Conservation (phyloP, 2,888 invertebrate genomes). For the Hydroisotoma schaefferi region DNA sequence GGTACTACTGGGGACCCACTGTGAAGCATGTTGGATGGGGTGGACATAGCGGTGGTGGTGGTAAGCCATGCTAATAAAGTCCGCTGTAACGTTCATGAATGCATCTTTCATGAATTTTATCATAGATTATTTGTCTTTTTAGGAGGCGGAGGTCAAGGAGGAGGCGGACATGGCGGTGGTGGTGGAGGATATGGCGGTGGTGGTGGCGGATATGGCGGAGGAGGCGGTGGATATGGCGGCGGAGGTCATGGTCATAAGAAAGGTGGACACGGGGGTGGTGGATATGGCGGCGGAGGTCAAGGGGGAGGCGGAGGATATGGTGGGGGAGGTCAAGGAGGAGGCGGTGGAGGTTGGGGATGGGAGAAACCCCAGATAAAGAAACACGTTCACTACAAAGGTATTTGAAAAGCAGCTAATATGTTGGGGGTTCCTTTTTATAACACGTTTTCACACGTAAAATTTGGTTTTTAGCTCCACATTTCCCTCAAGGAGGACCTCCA, state of each 20-base stretch:
- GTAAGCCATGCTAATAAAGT: too few relatives aligned
- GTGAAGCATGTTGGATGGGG: conserved; percentile 29
- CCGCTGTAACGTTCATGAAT: too few relatives aligned
- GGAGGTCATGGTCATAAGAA: conserved; percentile 18
- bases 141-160: conserved; percentile 23
- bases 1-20: conserved; percentile 48
- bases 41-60: conserved; percentile 22
- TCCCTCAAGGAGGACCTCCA: conserved; percentile 30
- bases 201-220: conserved; percentile 22
- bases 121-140: too few relatives aligned
- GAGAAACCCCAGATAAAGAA: conserved; percentile 30
- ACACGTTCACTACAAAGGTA: conserved; percentile 25
- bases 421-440: too few relatives aligned
- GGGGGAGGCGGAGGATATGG: conserved; percentile 13
- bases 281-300: conserved; percentile 17
- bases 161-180: conserved; percentile 26
- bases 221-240: conserved; percentile 16
- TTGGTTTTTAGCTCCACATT: conserved; percentile 17
- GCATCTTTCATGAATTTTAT: too few relatives aligned
- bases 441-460: too few relatives aligned
- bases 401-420: too few relatives aligned
- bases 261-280: conserved; percentile 18
- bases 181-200: conserved; percentile 21
- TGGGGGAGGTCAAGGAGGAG: conserved; percentile 17
- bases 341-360: conserved; percentile 31